Evolutionary conservation across 2,888 invertebrate genomes (phyloP).

Genomic region (Chloroclysta siterata): DNA sequence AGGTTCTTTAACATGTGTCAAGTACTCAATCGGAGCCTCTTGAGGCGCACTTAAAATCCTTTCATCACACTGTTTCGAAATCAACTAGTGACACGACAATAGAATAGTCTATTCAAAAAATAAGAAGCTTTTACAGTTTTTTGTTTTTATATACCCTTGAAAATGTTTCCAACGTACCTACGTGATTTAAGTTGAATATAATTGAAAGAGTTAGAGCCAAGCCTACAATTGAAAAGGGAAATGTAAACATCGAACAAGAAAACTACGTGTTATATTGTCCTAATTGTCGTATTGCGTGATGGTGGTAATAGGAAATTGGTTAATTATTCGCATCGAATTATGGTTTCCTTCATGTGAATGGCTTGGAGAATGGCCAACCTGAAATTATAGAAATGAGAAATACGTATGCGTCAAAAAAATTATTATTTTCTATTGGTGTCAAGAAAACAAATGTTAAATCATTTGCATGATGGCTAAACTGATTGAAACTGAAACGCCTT

Average conservation of each 20-base stretch:
- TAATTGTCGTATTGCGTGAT: conserved; percentile 45
- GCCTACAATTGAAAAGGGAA: conserved; percentile 21
- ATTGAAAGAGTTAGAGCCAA: conserved; percentile 16
- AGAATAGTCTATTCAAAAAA: no score
- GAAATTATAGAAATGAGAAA: not conserved
- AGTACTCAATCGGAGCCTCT: no score
- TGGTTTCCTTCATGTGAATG: conserved; percentile 30
- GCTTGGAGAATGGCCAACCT: not conserved
- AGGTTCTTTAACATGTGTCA: no score
- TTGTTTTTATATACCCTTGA: no score
- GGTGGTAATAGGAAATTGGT: conserved; percentile 39
- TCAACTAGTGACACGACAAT: no score
- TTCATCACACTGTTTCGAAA: no score
- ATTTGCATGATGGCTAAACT: no score
- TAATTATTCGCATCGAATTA: conserved; percentile 40
- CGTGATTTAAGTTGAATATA: conserved; percentile 20
- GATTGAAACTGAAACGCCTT: no score
- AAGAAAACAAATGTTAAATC: no score
- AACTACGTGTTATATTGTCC: conserved; percentile 35
- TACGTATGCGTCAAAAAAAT: not conserved
- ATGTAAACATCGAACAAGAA: conserved; percentile 27
- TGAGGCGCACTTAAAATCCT: no score
- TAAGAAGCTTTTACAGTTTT: no score
- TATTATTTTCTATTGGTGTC: no score
- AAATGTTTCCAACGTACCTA: conserved; percentile 2